phyloP scores from a whole-genome alignment of 1,140 invertebrate genomes.

The Ephestia elutella region DNA sequence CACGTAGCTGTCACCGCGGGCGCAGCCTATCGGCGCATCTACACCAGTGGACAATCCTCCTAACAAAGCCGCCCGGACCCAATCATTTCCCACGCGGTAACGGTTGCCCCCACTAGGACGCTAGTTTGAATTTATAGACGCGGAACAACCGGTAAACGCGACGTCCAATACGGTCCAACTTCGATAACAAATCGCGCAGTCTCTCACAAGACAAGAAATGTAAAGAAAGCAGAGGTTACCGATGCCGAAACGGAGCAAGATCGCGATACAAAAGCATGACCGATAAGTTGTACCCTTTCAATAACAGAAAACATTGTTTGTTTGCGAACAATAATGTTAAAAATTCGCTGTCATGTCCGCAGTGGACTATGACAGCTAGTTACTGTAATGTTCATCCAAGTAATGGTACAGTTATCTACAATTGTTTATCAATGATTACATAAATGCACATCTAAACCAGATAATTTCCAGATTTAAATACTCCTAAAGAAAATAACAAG shows the following conservation, averaged over 20 bases:
- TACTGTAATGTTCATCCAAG: neutral
- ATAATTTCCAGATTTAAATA: no score
- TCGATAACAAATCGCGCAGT: constrained; percentile 30
- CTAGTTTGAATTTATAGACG: constrained; percentile 54
- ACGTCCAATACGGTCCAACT: constrained; percentile 40
- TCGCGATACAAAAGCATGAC: constrained; percentile 67
- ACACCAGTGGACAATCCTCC: constrained; percentile 68
- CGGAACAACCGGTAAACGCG: constrained; percentile 33
- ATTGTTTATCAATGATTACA: neutral
- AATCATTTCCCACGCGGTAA: constrained; percentile 72
- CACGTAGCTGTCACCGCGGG: constrained; percentile 64
- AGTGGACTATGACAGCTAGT: constrained; percentile 29
- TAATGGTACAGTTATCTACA: neutral
- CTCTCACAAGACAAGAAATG: constrained; percentile 41
- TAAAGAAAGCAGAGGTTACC: constrained; percentile 33
- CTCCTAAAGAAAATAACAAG: no score
- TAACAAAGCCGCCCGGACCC: constrained; percentile 68
- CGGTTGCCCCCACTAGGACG: constrained; percentile 58
- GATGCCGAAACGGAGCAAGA: constrained; percentile 44
- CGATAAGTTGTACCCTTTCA: constrained; percentile 65
- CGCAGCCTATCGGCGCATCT: constrained; percentile 61
- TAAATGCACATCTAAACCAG: neutral
- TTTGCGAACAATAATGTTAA: constrained; percentile 51
- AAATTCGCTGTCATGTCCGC: constrained; percentile 51
- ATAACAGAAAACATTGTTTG: constrained; percentile 68